These are phyloP conservation scores for Aphrophora alni DNA, from an alignment of 2,888 invertebrate genomes.

Conservation along the genomic window DNA sequence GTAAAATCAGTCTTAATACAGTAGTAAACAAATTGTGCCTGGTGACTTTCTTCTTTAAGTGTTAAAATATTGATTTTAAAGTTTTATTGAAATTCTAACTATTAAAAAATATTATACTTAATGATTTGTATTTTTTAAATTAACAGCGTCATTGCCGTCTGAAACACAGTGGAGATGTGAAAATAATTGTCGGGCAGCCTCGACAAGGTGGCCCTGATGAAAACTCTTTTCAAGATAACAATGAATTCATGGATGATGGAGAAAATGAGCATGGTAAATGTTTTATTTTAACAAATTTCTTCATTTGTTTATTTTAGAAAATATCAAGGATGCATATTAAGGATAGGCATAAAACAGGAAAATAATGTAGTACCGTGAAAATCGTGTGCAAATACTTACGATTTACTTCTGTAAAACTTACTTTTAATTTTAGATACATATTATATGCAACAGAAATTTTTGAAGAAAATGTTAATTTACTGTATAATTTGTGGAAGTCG, in stretches of 20 bases:
- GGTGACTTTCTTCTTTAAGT: neutral
- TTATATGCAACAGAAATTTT: too few relatives aligned
- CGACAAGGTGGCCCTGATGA: neutral
- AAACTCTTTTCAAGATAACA: neutral
- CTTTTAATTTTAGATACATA: too few relatives aligned
- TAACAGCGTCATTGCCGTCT: constrained; percentile 27
- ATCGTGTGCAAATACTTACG: too few relatives aligned
- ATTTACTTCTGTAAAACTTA: too few relatives aligned
- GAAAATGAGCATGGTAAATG: constrained; percentile 13
- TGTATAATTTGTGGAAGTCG: too few relatives aligned
- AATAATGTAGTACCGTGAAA: too few relatives aligned
- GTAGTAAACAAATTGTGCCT: neutral
- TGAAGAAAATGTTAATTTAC: too few relatives aligned
- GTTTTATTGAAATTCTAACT: neutral
- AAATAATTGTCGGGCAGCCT: neutral
- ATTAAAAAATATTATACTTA: neutral
- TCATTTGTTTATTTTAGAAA: too few relatives aligned
- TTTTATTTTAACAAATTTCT: too few relatives aligned
- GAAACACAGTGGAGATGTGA: constrained; percentile 27
- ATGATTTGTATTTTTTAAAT: neutral
- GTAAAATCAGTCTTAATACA: neutral
- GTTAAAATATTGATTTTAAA: neutral
- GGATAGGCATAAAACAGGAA: too few relatives aligned
- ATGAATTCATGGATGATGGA: constrained; percentile 12
- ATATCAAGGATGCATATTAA: too few relatives aligned